Base-by-base conservation (phyloP, 1,140 invertebrate species). In the Drosophila miranda region DNA sequence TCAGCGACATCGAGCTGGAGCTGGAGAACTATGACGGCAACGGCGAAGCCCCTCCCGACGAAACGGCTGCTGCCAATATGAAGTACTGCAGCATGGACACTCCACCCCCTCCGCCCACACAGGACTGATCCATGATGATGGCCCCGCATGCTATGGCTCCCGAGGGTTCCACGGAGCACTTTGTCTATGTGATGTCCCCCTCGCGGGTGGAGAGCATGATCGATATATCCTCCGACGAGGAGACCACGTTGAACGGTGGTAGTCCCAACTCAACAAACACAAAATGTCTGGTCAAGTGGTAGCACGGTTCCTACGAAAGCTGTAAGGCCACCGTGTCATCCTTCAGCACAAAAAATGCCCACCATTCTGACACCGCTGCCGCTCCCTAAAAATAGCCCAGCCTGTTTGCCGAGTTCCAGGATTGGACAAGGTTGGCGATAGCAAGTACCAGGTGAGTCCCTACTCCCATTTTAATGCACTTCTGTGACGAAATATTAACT, bases 151-250 rank as follows among this genome's bases (percentile, higher is more conserved):
- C 66, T n/a, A 71, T 88, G 42, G 64, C 26, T 0, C 46, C 69
- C 48, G 82, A 86, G 41, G 75, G 69, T 7, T 81, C 82, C 13
- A 90, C 77, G 3, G 89, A 90, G 56, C 89, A 90, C 53, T 90
- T 90, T 57, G 78, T 90, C 6, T 90, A 90, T 63, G 84, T 87
- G 14, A 90, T 90, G 89, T 90, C 89, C 14, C 89, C 89, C 14
- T 90, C 89, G 50, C 84, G 88, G 1, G 89, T 90, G 11, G 89
- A 90, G 55, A 89, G 90, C 49, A 90, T 90, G 89, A 90, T 90
- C 21, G 89, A 90, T 58, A 84, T 90, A 23, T 90, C 89, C 7
- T 90, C 89, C 0, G 89, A 90, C 21, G 89, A 90, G 51, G 89
- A 90, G 30, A 78, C 71, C 50, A 84, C 78, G 34, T 71, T 80